Evolutionary conservation across 2,113 vertebrate genomes (phyloP), one percentile per base, ranked within the genome.

Genomic region (Microcebus tavaratra): DNA sequence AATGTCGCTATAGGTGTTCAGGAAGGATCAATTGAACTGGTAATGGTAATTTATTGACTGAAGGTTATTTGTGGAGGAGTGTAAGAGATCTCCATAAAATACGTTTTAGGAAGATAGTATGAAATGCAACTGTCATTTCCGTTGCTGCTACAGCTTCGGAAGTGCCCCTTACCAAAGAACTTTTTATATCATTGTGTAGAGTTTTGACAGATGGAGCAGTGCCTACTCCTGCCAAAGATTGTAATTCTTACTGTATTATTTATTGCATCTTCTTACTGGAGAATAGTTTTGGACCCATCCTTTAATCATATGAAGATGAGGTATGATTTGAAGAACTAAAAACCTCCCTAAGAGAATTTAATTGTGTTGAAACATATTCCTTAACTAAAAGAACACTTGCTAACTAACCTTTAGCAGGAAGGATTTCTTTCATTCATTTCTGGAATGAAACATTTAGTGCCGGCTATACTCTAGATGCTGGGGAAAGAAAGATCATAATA

Each of bases 41-140:
- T 93, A 73, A 79, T 72, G 59, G 72, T 95, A 92, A 92, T 12
- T 87, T 75, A 91, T 42, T 80, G 67, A n/a, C 36, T 61, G 57
- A 34, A 89, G 70, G 59, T 29, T 39, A 29, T 87, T 92, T 39
- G 39, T 70, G 15, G 39, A 15, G 55, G 39, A 90, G 18, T 59
- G 9, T 80, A 87, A 93, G 34, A 68, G 39, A 72, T 17, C 10
- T 31, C 63, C 55, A 73, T 95, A 42, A 80, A 91, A 81, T 84
- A 18, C 67, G 39, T 92, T 94, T 94, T 79, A 81, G 59, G 23
- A 91, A 61, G 50, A 80, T 68, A 8, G 8, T 79, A 73, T 90
- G 75, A 94, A 94, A 83, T 42, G 8, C 53, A 95, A 11, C 73
- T 96, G 63, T 87, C 61, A 72, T 79, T 92, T 95, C 55, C 11